Conservation (phyloP, 1,140 invertebrate genomes). For the Drosophila athabasca region DNA sequence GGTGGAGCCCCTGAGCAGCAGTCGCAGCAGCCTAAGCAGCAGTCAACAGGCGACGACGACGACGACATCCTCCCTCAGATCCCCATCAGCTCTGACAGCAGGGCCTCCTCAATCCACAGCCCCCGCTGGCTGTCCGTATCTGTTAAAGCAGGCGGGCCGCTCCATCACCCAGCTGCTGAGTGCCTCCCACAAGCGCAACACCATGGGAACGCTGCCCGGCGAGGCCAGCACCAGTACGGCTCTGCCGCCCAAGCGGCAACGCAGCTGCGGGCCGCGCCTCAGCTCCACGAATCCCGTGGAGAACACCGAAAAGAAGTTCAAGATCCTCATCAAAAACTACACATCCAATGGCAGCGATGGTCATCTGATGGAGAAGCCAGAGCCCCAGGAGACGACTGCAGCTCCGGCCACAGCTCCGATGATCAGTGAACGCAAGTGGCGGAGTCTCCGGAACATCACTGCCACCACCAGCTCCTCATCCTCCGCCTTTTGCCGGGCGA, state of each 20-base stretch:
- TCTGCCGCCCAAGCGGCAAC: conserved; percentile 68
- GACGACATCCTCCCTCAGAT: neutral
- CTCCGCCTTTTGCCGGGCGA: conserved; percentile 7
- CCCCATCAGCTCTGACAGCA: conserved; percentile 6
- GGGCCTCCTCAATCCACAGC: conserved; percentile 29
- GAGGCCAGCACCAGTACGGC: conserved; percentile 31
- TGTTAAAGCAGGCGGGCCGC: conserved; percentile 66
- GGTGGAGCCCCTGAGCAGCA: conserved; percentile 67
- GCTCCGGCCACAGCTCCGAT: conserved; percentile 43
- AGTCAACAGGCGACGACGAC: neutral
- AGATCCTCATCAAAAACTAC: conserved; percentile 75
- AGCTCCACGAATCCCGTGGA: conserved; percentile 40
- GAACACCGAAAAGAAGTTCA: conserved; percentile 66
- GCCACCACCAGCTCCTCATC: conserved; percentile 28
- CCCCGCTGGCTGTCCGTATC: conserved; percentile 51
- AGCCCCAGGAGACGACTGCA: conserved; percentile 12
- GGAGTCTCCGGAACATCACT: conserved; percentile 63
- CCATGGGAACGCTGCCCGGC: conserved; percentile 13
- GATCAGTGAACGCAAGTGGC: conserved; percentile 63
- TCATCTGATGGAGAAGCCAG: conserved; percentile 33
- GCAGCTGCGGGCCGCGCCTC: conserved; percentile 74
- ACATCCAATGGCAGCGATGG: conserved; percentile 21
- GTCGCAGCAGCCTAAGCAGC: conserved; percentile 62
- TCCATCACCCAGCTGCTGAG: conserved; percentile 68
- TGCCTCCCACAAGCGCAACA: conserved; percentile 60